phyloP scores from a whole-genome alignment of 2,113 vertebrate genomes.

The Forbesichthys agassizii region DNA sequence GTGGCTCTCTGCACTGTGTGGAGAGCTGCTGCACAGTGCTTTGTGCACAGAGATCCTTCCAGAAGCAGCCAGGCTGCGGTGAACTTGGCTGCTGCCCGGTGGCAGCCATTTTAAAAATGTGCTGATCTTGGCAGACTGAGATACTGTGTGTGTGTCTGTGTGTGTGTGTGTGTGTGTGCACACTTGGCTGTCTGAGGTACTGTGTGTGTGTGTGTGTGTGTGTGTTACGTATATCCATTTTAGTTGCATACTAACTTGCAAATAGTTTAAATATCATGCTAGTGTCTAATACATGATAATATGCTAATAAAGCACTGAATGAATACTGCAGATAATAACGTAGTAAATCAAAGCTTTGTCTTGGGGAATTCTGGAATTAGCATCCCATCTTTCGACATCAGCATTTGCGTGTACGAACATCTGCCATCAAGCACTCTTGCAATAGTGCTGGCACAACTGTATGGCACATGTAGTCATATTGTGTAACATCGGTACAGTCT shows the following conservation, averaged over 20 bases:
- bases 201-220: too few relatives aligned
- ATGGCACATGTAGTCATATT: neutral
- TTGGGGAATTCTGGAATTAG: too few relatives aligned
- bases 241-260: too few relatives aligned
- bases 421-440: neutral
- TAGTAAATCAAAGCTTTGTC: too few relatives aligned
- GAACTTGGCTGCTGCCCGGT: slow-evolving; percentile 19
- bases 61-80: slow-evolving; percentile 5
- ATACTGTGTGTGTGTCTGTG: neutral
- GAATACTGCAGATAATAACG: too few relatives aligned
- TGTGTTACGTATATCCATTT: too few relatives aligned
- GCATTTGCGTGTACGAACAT: too few relatives aligned
- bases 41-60: slow-evolving; percentile 31
- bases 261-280: too few relatives aligned
- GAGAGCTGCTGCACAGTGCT: slow-evolving; percentile 1
- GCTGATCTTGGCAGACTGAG: slow-evolving; percentile 29
- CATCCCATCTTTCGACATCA: too few relatives aligned
- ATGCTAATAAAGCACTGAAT: too few relatives aligned
- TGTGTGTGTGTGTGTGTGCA: slow-evolving; percentile 4
- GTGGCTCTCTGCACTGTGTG: slow-evolving; percentile 38
- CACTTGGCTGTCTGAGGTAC: too few relatives aligned
- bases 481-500: neutral
- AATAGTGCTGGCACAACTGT: neutral
- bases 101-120: slow-evolving; percentile 61
- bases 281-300: too few relatives aligned